Base-by-base conservation (phyloP, 2,113 vertebrate species). In the Dermatemys mawii region DNA sequence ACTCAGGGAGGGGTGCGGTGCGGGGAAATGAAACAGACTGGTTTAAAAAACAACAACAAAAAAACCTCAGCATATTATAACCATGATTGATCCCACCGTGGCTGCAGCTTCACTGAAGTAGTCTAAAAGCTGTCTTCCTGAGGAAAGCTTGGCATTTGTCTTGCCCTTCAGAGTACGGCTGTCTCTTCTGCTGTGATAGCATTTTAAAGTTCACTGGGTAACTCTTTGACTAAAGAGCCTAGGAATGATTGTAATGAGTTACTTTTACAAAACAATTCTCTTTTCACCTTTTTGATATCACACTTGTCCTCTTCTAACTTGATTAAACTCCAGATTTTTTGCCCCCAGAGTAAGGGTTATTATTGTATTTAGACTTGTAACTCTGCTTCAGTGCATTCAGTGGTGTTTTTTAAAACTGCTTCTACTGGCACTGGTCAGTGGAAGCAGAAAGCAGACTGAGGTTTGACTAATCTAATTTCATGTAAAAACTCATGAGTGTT, bases 1-100 rank as follows among this genome's bases (percentile, higher is more conserved):
- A n/a, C 5, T 3, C 4, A 0, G 63, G n/a, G n/a, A 11, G 9
- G 63, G 9, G n/a, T 19, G 19, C 8, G 9, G 19, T 70, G n/a
- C 38, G 63, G 35, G 17, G 63, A 70, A n/a, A 70, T 70, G 63
- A 38, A 19, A 70, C 35, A 22, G 63, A 22, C 21, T 38, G 19
- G 35, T 38, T 70, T 22, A 70, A 53, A 53, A 53, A 53, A 53
- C n/a, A n/a, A n/a, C n/a, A n/a, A n/a, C 6, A 17, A 51, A 70
- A 70, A 10, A 22, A 5, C 29, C 27, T 19, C 63, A 38, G 63
- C 35, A 11, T 70, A 38, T 38, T 38, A 19, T 70, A 70, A 70
- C 38, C n/a, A 70, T 70, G 63, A 70, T 38, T 21, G 73, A 44
- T 44, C 24, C 41, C 22, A 27, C 9, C 24, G 14, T 44, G 41